Base-by-base conservation (phyloP, 2,888 invertebrate genomes). In the Limnephilus lunatus region DNA sequence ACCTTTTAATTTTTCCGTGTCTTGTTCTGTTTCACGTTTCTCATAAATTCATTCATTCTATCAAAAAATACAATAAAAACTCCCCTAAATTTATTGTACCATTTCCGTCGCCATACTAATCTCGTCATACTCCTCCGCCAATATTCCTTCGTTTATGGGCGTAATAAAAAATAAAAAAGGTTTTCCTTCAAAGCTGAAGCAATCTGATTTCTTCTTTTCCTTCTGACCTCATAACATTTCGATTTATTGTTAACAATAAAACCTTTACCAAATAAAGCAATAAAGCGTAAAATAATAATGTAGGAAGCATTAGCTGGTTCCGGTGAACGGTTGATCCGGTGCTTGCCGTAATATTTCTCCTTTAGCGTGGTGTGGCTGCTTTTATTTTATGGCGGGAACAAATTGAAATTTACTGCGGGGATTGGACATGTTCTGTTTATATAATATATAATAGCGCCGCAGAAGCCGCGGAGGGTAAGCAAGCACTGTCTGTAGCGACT, bases 391-490 rank as follows among this genome's bases (percentile, higher is more conserved):
- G 35, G 35, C 25, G 35, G 25, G 35, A 83, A 83, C 83, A 83
- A 83, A 83, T 83, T 83, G 83, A 83, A 83, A 83, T 83, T 83
- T 83, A 83, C 83, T 32, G 83, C 83, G 9, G 35, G 83, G 83
- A 35, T 83, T 32, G 83, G 35, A 39, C 83, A 32, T 32, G 83
- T 39, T 39, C 35, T 32, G 32, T 25, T 35, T 83, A 68, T 68
- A 68, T 68, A 68, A 25, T 25, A 68, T 68, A 25, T 25, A 25
- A 68, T 68, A 25, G 25, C 68, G n/a, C 68, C 5, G 1, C 9
- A 19, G 68, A 68, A n/a, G 83, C 83, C 35, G 35, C 32, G 15
- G 35, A 83, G 83, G 35, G 25, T 35, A 32, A 83, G 32, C 39
- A 19, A 83, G 32, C n/a, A 25, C 68, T 19, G 53, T 53, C 15